Evolutionary conservation across 2,888 invertebrate species (phyloP), one percentile per base, ranked within the genome.

Genomic region (Tetrapedia diversipes): DNA sequence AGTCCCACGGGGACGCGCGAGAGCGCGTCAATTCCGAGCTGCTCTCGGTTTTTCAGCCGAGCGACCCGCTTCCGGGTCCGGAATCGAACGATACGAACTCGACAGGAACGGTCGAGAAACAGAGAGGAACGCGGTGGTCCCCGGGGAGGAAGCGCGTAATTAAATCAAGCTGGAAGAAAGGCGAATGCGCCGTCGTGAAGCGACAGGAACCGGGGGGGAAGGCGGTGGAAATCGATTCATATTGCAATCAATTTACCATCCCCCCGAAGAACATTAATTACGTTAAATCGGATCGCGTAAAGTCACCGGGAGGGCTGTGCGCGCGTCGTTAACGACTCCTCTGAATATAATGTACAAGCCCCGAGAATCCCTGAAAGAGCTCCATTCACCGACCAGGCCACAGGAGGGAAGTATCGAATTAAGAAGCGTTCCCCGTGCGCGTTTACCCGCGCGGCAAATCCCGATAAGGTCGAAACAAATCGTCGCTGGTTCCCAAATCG

Each of bases 141-240:
- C 54, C 24, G 2, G 32, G 10, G 59, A 43, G 45, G 45, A 45
- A 32, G 14, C 57, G 45, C 37, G 66, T 74, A 71, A 74, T 74
- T 74, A 74, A 71, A 74, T 74, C 49, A 57, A 64, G 43, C 43
- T 59, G 57, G 43, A 74, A 64, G 74, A 64, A 74, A 71, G 37
- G 72, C 51, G 63, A 53, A 45, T 22, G 71, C 54, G 16, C 27
- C 61, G 71, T 14, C n/a, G n/a, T 27, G 67, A 34, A 63, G 41
- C 29, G 39, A 27, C 41, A 11, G 53, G 32, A 2, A 3, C 11
- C 4, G 4, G 54, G n/a, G 41, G 29, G 14, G 10, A 16, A n/a
- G 27, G 24, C 49, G 27, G 14, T n/a, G 37, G 29, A 51, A 72
- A 74, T 74, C 74, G 74, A 71, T 74, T 74, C 74, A 74, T 74